Evolutionary conservation across 2,888 invertebrate species (phyloP), one percentile per base, ranked within the genome.

Genomic region (Drosophila neonasuta): DNA sequence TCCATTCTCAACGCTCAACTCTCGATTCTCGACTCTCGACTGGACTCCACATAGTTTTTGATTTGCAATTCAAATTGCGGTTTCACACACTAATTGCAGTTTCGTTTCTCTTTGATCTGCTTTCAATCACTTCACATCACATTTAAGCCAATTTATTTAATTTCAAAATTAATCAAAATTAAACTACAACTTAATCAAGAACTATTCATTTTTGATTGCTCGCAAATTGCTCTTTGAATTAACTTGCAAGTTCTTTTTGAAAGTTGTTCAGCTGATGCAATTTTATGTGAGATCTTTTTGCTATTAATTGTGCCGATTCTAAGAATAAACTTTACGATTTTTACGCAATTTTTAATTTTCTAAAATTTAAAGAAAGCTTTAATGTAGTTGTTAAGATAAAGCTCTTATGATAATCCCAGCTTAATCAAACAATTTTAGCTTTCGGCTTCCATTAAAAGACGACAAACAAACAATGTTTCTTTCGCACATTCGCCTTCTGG

Each of bases 41-140:
- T 36, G n/a, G 39, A 39, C 39, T n/a, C n/a, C 13, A 10, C 13
- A 10, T 41, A 49, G 46, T 57, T 71, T 71, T 80, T 77, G 78
- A 77, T 80, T 77, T 68, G 60, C 76, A 64, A 58, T 64, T 65
- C 68, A 54, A 79, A 65, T 67, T 73, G 71, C 34, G 68, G 70
- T 50, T 56, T 29, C 10, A 46, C 59, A 39, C 45, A 39, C 45
- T 57, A 71, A 70, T 71, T 71, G 48, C 13, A 39, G 69, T 41
- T 42, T 30, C 29, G 41, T 41, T 52, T 52, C 32, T n/a, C 36
- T 55, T 34, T 49, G 36, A 30, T 41, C 20, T 54, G 49, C 50
- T 54, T 44, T 34, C 13, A 55, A 61, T 51, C 54, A 44, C 44
- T 8, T 41, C 39, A 41, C 39, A 41, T 13, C 39, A 32, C 32